Evolutionary conservation across 2,888 invertebrate species (phyloP), one percentile per base, ranked within the genome.

Genomic region (Lasioglossum oenotherae): DNA sequence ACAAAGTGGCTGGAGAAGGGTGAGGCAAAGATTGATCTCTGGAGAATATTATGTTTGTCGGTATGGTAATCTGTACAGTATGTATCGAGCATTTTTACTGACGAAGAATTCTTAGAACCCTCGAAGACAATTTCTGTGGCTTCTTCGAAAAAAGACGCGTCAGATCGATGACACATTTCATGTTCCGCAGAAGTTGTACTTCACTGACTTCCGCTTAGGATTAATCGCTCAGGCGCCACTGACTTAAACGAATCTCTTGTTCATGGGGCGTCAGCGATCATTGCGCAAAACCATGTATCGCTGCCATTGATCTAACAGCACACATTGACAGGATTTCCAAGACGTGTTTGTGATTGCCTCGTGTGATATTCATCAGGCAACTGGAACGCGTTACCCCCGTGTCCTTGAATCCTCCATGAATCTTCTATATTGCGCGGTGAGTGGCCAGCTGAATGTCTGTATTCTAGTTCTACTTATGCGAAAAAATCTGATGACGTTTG

Each of bases 271-370:
- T 31, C 31, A n/a, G 69, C 1, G 23, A 38, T 38, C 38, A 38
- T 64, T 69, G 38, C 69, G 69, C 41, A 41, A 38, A 69, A 38
- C 69, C 14, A 23, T 41, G 69, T 69, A 69, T 69, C 69, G 23
- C 41, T 23, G 69, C 38, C 41, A 12, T 64, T 35, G 38, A 69
- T 38, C 41, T 41, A 41, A 41, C 41, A 69, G 23, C 14, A 41
- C 38, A 38, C 69, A 69, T n/a, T 41, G 41, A 69, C 69, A n/a
- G 23, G 69, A 41, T 69, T 69, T 38, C n/a, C 23, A 41, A 69
- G 69, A 69, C 69, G n/a, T 12, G 69, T 38, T n/a, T 69, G 41
- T n/a, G 69, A 69, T 69, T 41, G 69, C 69, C 12, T 69, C 69
- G 12, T 12, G 38, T 5, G 38, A 41, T 69, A 69, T 69, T 38